Evolutionary conservation across 2,113 vertebrate genomes (phyloP), one percentile per base, ranked within the genome.

Genomic region (Chloebia gouldiae): DNA sequence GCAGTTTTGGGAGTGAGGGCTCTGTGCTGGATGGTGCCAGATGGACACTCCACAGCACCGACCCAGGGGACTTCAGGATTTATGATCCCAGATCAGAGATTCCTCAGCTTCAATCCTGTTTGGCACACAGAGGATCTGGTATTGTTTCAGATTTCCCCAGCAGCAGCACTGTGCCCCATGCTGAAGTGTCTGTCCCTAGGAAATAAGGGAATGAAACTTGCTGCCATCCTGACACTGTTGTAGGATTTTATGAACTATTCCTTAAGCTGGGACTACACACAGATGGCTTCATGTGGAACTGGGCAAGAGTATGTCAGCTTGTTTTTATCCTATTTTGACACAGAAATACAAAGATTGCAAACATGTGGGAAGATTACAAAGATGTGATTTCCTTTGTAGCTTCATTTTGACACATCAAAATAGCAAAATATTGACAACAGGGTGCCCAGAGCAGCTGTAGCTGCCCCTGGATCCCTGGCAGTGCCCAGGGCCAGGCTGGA

Each of bases 91-190:
- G 16, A 13, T 83, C 11, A n/a, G 30, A 39, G 27, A 23, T 72
- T 45, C 51, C 71, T 35, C 23, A 66, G 25, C 15, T 40, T 16
- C 7, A 4, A 7, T 71, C 14, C 28, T 65, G 60, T 45, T 8
- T 31, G 37, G 40, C 19, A 64, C 40, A 10, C 1, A 2, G 31
- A 73, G 37, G 20, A 37, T 30, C 47, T 54, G 44, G 30, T 49
- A 3, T 3, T 68, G 18, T 27, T 65, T 11, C 11, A 37, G 33
- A 31, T 65, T 60, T 56, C 77, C 71, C 54, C n/a, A 77, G 49
- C 10, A 49, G 2, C 14, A 57, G n/a, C 56, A 27, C 53, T 44
- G 50, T 0, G 0, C 15, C 42, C 66, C 33, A 16, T 23, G 35
- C 77, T 65, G 42, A 60, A 51, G 21, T 13, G 4, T 51, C 40